Base-by-base conservation (phyloP, 2,888 invertebrate species). In the Neelides folsomi region DNA sequence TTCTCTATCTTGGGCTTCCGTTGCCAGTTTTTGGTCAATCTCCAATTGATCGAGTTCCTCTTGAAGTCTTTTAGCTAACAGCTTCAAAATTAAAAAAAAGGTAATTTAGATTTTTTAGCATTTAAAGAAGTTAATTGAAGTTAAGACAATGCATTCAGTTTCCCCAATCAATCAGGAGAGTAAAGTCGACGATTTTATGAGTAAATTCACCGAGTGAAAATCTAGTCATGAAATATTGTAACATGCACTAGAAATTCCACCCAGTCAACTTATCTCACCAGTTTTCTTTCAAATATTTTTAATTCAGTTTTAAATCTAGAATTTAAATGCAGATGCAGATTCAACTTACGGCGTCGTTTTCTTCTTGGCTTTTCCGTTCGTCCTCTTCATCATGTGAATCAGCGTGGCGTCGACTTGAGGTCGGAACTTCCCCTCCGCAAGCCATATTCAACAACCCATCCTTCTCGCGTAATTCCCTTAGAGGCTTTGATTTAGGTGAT, bases 1-100 rank as follows among this genome's bases (percentile, higher is more conserved):
- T 68, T 85, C 85, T 56, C 82, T 79, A 66, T 86, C 85, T 68
- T 85, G 84, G 1, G 82, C 83, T 71, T 86, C 84, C 63, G 84
- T 82, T 1, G 84, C 84, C 57, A 83, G 67, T 65, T 80, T 73
- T 57, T 80, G 75, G 70, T 82, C 82, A 20, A 72, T 67, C 66
- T 77, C 76, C 54, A 77, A 70, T 56, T 75, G 70, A 13, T 77
- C 74, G 8, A 62, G 12, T 69, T 85, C 80, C 64, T 82, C 80
- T 71, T 87, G 86, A 34, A 87, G 70, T 56, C 81, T 75, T 56
- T 79, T 73, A 0, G 87, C 87, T 42, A 87, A 69, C 69, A 83
- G 78, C 81, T 82, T 63, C 38, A 67, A 60, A 36, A 58, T 40
- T 52, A 36, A 51, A 57, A 51, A 39, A 12, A 37, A 46, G 12